Evolutionary conservation across 2,113 vertebrate genomes (phyloP).

Genomic region (Ancistrus triradiatus): DNA sequence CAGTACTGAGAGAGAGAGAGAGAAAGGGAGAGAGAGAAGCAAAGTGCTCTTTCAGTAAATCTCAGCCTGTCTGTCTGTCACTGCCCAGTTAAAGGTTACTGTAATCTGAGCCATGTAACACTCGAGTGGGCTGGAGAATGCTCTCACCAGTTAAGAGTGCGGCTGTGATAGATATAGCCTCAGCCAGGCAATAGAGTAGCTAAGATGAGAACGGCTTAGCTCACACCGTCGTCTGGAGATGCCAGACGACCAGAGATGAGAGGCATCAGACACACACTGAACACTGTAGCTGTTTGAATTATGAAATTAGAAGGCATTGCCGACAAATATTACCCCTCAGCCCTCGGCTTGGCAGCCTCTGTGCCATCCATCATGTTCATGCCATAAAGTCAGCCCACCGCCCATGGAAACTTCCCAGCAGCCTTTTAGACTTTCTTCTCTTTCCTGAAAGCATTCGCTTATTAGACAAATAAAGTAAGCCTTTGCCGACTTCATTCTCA

Average conservation of each 20-base stretch:
- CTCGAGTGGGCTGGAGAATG: conserved; percentile 45
- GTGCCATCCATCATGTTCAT: conserved; percentile 61
- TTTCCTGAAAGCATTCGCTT: conserved; percentile 73
- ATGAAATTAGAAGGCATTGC: conserved; percentile 43
- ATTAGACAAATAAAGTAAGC: conserved; percentile 81
- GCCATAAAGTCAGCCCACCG: conserved; percentile 44
- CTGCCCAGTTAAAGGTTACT: conserved; percentile 52
- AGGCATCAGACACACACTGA: not conserved
- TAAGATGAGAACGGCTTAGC: conserved; percentile 41
- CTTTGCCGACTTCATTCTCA: conserved; percentile 73
- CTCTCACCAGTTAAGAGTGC: conserved; percentile 49
- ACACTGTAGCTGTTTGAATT: conserved; percentile 39
- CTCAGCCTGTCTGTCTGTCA: conserved; percentile 44
- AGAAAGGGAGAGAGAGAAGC: conserved; percentile 4
- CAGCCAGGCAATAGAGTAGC: conserved; percentile 33
- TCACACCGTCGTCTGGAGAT: conserved; percentile 25
- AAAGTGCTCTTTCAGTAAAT: conserved; percentile 42
- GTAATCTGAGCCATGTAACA: conserved; percentile 54
- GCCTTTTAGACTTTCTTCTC: conserved; percentile 63
- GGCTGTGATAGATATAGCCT: conserved; percentile 41
- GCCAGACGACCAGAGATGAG: conserved; percentile 2
- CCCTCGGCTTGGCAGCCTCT: conserved; percentile 27
- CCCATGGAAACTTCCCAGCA: conserved; percentile 71
- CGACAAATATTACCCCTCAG: conserved; percentile 41
- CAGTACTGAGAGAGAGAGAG: conserved; percentile 39